Evolutionary conservation across 2,113 vertebrate species (phyloP).

Genomic region (Heterocephalus glaber): DNA sequence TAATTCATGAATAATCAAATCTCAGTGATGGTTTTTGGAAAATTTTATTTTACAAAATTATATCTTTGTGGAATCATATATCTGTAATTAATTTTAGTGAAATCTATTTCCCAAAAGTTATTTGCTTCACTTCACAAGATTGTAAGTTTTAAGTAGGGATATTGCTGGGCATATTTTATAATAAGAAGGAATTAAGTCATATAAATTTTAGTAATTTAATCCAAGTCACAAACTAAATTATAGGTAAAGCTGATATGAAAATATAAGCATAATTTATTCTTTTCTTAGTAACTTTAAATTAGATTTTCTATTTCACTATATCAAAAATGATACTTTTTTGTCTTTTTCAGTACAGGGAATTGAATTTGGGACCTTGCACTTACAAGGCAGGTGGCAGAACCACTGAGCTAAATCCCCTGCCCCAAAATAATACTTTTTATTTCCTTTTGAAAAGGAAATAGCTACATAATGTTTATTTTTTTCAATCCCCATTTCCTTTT

Average conservation of each 20-base stretch:
- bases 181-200: background rate
- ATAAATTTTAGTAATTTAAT: background rate
- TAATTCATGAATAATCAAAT: constrained; percentile 46
- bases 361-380: too few relatives aligned
- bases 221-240: background rate
- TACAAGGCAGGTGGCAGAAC: too few relatives aligned
- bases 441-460: background rate
- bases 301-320: background rate
- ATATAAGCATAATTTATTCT: background rate
- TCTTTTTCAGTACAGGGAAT: too few relatives aligned
- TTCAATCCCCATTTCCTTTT: background rate
- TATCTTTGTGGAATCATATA: background rate
- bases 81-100: constrained; percentile 11
- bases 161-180: background rate
- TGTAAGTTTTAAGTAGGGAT: background rate
- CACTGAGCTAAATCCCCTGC: too few relatives aligned
- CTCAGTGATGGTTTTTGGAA: constrained; percentile 3
- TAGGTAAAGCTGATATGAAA: background rate
- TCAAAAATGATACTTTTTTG: background rate
- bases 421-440: background rate
- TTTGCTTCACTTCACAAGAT: background rate
- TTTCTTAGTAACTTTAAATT: constrained; percentile 4
- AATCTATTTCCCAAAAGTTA: background rate
- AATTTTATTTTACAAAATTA: background rate
- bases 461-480: background rate